A percentile compares a stretch with the other conserved stretches of the same genome.
Conservation (phyloP, 1,140 invertebrate species). For the Drosophila fuyamai region DNA sequence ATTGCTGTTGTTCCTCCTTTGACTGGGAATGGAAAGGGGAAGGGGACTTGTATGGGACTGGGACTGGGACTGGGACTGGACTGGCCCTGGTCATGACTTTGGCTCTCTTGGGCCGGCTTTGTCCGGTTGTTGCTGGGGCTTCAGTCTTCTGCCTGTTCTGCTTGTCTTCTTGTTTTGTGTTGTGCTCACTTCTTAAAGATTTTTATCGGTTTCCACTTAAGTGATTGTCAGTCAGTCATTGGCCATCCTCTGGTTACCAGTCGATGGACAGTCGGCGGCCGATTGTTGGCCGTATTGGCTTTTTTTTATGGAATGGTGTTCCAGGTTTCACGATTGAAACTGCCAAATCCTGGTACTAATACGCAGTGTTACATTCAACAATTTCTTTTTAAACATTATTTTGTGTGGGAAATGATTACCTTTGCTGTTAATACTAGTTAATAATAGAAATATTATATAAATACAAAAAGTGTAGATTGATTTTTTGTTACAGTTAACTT, state of each 20-base stretch:
- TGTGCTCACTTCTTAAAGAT: slow-evolving; percentile 60
- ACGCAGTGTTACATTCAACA: not conserved
- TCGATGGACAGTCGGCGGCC: slow-evolving; percentile 41
- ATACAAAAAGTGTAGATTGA: too few species aligned
- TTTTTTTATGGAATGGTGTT: slow-evolving; percentile 21
- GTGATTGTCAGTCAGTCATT: slow-evolving; percentile 83
- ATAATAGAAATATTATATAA: too few species aligned
- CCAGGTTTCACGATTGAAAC: slow-evolving; percentile 15
- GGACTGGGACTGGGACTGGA: slow-evolving; percentile 27
- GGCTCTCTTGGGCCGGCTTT: slow-evolving; percentile 48
- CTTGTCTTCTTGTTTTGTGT: slow-evolving; percentile 37
- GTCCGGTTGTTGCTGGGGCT: slow-evolving; percentile 39
- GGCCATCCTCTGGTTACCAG: slow-evolving; percentile 50
- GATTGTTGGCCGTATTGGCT: slow-evolving; percentile 28
- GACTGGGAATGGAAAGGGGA: slow-evolving; percentile 21
- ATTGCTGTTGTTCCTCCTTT: slow-evolving; percentile 49
- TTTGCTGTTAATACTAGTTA: too few species aligned
- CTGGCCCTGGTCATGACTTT: slow-evolving; percentile 71
- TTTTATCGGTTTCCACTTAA: slow-evolving; percentile 83
- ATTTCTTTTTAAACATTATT: too few species aligned
- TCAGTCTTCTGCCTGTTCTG: slow-evolving; percentile 35
- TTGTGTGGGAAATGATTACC: too few species aligned
- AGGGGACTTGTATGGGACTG: slow-evolving; percentile 13
- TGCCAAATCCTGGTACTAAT: not conserved
- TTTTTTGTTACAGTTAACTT: too few species aligned